Evolutionary conservation across 2,113 vertebrate genomes (phyloP).

Genomic region (Centropus unirufus): DNA sequence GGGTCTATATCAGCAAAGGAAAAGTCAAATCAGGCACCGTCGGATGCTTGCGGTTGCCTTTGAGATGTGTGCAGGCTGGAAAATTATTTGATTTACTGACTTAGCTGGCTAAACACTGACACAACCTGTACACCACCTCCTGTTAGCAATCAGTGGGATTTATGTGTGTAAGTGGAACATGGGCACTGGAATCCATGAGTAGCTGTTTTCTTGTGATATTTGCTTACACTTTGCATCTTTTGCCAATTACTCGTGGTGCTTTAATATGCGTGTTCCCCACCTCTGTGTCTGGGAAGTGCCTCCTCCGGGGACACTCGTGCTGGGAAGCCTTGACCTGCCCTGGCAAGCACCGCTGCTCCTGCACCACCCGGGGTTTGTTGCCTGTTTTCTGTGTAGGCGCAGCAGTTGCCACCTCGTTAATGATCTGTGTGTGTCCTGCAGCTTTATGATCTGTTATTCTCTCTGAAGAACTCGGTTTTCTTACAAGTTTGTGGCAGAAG

Average conservation of each 20-base stretch:
- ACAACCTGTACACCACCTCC: background rate
- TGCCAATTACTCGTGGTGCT: accelerated
- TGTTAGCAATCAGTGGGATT: background rate
- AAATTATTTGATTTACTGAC: background rate
- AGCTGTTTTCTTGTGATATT: background rate
- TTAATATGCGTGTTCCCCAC: accelerated
- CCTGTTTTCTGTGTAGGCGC: background rate
- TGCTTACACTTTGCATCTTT: background rate
- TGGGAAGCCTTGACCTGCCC: background rate
- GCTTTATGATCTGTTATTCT: slow-evolving; percentile 31
- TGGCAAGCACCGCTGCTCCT: background rate
- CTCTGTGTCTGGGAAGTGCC: accelerated
- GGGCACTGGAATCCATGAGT: background rate
- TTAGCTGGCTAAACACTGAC: background rate
- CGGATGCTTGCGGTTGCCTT: accelerated
- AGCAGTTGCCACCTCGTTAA: background rate
- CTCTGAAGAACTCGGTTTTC: background rate
- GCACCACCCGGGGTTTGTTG: accelerated
- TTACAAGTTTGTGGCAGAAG: background rate
- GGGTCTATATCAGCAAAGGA: background rate
- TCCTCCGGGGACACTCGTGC: accelerated
- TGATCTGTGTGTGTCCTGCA: background rate
- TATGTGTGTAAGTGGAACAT: no score
- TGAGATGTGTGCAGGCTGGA: background rate
- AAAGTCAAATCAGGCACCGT: background rate